Evolutionary conservation across 2,797 vertebrate species (phyloP), one percentile per base, ranked within the genome.

Genomic region (Pseudocheirus occidentalis): DNA sequence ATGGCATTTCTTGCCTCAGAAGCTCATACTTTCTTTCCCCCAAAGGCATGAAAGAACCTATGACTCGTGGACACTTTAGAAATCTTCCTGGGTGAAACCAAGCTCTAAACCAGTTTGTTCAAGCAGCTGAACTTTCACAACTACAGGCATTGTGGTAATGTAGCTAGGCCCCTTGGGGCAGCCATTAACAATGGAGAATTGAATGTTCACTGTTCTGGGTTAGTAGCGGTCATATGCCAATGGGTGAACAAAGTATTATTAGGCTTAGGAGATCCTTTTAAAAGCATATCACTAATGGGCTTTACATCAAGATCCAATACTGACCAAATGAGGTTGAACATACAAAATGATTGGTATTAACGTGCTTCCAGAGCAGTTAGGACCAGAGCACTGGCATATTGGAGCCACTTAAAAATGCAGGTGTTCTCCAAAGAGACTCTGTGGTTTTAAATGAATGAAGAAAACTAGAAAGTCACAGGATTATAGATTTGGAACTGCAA

Each of bases 211-310:
- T 92, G 18, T 59, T 58, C 87, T 56, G 14, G 57, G 21, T 91
- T 91, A 95, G 96, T 95, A 62, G 57, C 54, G 73, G 46, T 55
- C 87, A 94, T 95, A 95, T 96, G 73, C 46, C 95, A 95, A 58
- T 92, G 56, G 27, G 58, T 92, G 89, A 95, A 91, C 2, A 95
- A 46, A 91, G 90, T 29, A 90, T 97, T 94, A 90, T 95, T 93
- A 93, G 91, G 89, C 90, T 81, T 89, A 29, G 53, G 92, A 91
- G 93, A 91, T 54, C 93, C 50, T 55, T 96, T 93, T 73, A 81
- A 90, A 50, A 50, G 92, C 21, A 46, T 95, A 94, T 96, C 94
- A 94, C 29, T 95, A 94, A 92, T 93, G 73, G 59, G 2, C 87
- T 57, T 93, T 94, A 53, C 55, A 92, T 97, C 87, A 95, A 93